These are phyloP conservation scores for Melanogrammus aeglefinus DNA, from an alignment of 2,797 vertebrate species.

Conservation along the genomic window DNA sequence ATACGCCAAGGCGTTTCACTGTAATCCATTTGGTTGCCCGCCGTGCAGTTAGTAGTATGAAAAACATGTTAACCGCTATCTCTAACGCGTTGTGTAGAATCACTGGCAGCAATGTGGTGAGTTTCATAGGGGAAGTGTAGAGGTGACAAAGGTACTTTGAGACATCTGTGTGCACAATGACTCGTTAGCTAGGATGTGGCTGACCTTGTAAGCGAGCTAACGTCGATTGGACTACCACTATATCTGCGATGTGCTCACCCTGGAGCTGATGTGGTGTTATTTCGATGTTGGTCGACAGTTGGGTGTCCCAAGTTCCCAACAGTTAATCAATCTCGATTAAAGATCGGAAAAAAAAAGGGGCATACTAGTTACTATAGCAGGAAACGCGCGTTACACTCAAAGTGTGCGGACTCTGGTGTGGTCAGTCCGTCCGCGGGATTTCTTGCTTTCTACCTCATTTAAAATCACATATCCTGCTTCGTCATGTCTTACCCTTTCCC, in stretches of 20 bases:
- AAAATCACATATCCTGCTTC: background rate
- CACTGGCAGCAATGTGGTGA: slow-evolving; percentile 65
- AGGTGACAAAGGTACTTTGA: background rate
- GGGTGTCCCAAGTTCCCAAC: background rate
- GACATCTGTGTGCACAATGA: background rate
- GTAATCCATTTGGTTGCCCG: background rate
- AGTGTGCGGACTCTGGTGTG: too few species aligned
- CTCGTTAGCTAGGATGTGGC: slow-evolving; percentile 9
- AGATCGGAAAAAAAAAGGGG: too few species aligned
- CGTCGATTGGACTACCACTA: background rate
- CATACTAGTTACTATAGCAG: background rate
- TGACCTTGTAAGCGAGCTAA: slow-evolving; percentile 57
- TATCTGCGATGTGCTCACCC: slow-evolving; percentile 4
- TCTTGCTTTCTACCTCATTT: background rate
- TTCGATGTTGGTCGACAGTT: background rate
- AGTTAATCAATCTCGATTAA: too few species aligned
- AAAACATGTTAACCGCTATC: slow-evolving; percentile 63
- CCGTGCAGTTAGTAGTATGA: slow-evolving; percentile 41
- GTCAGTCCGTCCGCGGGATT: background rate
- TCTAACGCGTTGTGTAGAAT: slow-evolving; percentile 65
- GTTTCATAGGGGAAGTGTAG: slow-evolving; percentile 24
- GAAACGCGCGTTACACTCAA: too few species aligned
- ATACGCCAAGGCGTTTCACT: slow-evolving; percentile 30
- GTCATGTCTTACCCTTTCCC: slow-evolving; percentile 32
- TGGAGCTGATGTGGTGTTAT: too few species aligned